Percentiles rank a stretch among this genome's conserved stretches.
phyloP scores from a whole-genome alignment of 2,113 vertebrate species.

The Globicephala melas region DNA sequence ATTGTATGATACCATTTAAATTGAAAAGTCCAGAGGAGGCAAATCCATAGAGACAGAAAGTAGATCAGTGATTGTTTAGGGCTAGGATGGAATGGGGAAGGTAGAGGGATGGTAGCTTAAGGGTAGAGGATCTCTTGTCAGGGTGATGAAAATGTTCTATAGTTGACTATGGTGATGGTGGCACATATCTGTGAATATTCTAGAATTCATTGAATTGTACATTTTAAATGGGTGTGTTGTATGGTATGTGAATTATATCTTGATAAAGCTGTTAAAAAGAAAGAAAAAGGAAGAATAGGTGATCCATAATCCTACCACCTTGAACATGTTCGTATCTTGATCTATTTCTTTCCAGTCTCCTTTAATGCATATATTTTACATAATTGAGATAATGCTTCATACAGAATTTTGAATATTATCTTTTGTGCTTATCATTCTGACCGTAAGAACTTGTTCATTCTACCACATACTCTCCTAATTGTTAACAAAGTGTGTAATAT shows the following conservation, averaged over 20 bases:
- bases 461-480: background rate
- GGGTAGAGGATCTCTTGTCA: background rate
- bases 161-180: background rate
- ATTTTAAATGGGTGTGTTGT: conserved; percentile 1
- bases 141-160: background rate
- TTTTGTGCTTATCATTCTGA: conserved; percentile 18
- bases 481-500: background rate
- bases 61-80: background rate
- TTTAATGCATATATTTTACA: background rate
- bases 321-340: background rate
- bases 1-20: too few relatives aligned
- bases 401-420: conserved; percentile 24
- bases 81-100: background rate
- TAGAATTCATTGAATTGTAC: background rate
- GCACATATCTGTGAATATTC: background rate
- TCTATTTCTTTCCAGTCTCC: background rate
- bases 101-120: background rate
- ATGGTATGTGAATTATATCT: background rate
- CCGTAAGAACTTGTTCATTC: background rate
- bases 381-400: background rate
- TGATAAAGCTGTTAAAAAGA: conserved; percentile 15
- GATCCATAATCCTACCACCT: background rate
- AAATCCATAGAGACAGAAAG: too few relatives aligned
- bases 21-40: too few relatives aligned
- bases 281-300: conserved; percentile 5